Conservation (phyloP, 2,797 vertebrate species). For the Lutjanus campechanus region DNA sequence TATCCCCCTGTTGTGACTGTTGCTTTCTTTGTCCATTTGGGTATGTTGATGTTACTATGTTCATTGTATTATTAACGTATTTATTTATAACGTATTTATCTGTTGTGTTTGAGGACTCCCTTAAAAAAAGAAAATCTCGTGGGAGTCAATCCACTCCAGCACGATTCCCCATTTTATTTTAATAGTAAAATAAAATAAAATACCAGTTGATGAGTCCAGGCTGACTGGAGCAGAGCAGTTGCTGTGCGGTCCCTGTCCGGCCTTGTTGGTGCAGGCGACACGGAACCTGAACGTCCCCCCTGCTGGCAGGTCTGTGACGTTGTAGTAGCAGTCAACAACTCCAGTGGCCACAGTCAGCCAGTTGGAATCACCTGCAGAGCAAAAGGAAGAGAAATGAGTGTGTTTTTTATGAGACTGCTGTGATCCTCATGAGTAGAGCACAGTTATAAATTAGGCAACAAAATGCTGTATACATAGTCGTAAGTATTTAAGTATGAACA, state of each 20-base stretch:
- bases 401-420: neutral
- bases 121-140: too few species aligned
- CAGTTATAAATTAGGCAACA: too few species aligned
- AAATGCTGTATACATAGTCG: neutral
- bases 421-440: neutral
- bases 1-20: neutral
- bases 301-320: slow-evolving; percentile 89
- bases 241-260: slow-evolving; percentile 94
- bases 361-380: slow-evolving; percentile 86
- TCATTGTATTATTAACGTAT: too few species aligned
- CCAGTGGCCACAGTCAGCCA: slow-evolving; percentile 90
- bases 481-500: neutral
- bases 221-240: slow-evolving; percentile 86
- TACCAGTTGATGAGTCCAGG: slow-evolving; percentile 86
- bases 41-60: too few species aligned
- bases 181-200: too few species aligned
- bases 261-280: slow-evolving; percentile 93
- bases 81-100: too few species aligned
- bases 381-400: neutral
- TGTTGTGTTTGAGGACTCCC: too few species aligned
- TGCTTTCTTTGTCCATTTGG: neutral
- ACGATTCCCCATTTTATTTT: neutral
- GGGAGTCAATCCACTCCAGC: too few species aligned
- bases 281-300: slow-evolving; percentile 86
- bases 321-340: slow-evolving; percentile 94